Percentiles rank a stretch among this genome's conserved stretches.
These are phyloP conservation scores for Garrulus glandarius DNA, from an alignment of 2,797 vertebrate species.

Conservation along the genomic window DNA sequence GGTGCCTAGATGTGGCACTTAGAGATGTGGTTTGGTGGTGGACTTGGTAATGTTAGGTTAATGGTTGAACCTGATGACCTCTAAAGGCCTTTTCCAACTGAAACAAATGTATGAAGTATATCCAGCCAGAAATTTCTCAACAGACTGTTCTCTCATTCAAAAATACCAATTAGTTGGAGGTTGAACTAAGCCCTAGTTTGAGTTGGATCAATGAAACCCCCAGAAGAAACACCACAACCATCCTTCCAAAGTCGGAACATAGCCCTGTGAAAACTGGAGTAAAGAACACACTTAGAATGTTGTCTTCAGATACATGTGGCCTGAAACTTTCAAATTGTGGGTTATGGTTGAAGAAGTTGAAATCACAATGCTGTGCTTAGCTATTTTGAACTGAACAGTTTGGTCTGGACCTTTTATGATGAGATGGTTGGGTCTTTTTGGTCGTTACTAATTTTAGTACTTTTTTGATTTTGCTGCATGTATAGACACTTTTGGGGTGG, in stretches of 20 bases:
- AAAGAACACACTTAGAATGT: background rate
- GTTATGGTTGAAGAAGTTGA: background rate
- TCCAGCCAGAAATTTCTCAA: background rate
- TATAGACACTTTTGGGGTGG: background rate
- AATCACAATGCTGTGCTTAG: background rate
- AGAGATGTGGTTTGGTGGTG: background rate
- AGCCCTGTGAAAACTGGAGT: background rate
- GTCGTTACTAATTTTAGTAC: accelerated
- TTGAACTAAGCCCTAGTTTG: background rate
- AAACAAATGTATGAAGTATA: background rate
- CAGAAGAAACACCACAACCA: background rate
- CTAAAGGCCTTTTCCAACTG: background rate
- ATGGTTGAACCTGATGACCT: background rate
- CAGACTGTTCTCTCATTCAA: background rate
- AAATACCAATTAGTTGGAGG: background rate
- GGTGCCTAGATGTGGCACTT: accelerated
- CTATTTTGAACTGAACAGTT: background rate
- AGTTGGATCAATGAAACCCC: background rate
- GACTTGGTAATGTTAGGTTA: background rate
- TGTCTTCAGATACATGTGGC: background rate
- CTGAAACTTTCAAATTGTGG: background rate
- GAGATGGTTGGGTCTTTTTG: accelerated
- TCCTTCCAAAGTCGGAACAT: background rate
- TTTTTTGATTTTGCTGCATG: background rate
- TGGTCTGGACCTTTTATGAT: background rate